Evolutionary conservation across 2,797 vertebrate species (phyloP), one percentile per base, ranked within the genome.

Genomic region (Chrysocyon brachyurus): DNA sequence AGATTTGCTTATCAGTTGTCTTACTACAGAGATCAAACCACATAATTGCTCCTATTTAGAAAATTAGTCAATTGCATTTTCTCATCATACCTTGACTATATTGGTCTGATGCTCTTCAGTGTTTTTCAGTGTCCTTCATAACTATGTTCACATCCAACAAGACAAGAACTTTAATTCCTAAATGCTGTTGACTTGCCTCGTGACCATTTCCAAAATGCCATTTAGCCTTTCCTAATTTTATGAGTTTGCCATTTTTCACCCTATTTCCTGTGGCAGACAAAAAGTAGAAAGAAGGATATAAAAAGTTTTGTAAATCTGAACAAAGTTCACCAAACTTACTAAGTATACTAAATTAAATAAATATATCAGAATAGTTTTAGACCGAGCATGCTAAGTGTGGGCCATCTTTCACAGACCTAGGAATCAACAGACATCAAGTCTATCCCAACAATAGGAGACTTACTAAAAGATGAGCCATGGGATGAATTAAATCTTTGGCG

Each of bases 41-140:
- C 22, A 17, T 75, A 87, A 77, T 28, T 81, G 33, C 82, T 89
- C 14, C 70, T 90, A 87, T 40, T 63, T 40, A 90, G 5, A 94
- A 26, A 94, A 93, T 66, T n/a, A 83, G 28, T 73, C 75, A 90
- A 75, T 19, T 88, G 36, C 10, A 96, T 93, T 96, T 96, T 57
- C 6, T 92, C 56, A 83, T 72, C 56, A 90, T 31, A 83, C 24
- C 64, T 92, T 94, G 28, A 91, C 22, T 72, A 57, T 31, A 88
- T 2, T 61, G 52, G n/a, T 33, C 28, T 85, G 52, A 79, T 81
- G 49, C 12, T 68, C 84, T 75, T 89, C 54, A 79, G 8, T 49
- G 79, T 83, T 92, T 85, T 83, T 73, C 61, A 70, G 12, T 57
- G n/a, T 73, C 49, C 59, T 68, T 96, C 84, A 54, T 68, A 88